A percentile compares a stretch with the other conserved stretches of the same genome.
phyloP scores from a whole-genome alignment of 2,113 vertebrate genomes.

The cattle (Bos taurus) region DNA sequence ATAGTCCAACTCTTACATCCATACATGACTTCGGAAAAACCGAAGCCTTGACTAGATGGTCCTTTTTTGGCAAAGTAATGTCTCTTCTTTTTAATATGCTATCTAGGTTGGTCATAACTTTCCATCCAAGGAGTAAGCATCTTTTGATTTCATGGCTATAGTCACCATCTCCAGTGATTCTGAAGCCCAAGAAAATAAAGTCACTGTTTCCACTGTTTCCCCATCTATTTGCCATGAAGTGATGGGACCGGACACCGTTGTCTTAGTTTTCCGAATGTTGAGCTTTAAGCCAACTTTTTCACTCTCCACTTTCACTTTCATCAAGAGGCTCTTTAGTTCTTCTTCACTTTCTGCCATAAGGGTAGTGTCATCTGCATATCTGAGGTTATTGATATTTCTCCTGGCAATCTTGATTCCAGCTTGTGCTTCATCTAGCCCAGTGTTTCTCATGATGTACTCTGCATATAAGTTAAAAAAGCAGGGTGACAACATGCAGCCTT shows the following conservation, averaged over 20 bases:
- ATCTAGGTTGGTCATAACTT: not conserved
- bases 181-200: not conserved
- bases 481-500: not conserved
- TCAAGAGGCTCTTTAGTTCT: not conserved
- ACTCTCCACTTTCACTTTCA: not conserved
- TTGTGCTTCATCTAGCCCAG: not conserved
- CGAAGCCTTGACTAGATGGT: not conserved
- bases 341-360: not conserved
- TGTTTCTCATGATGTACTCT: not conserved
- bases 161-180: not conserved
- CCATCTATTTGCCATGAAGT: not conserved
- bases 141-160: not conserved
- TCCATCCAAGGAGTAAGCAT: rapidly evolving
- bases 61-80: not conserved
- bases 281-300: not conserved
- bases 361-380: not conserved
- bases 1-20: not conserved
- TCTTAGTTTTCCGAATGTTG: not conserved
- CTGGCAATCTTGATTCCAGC: not conserved
- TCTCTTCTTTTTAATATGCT: not conserved
- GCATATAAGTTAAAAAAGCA: not conserved
- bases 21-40: not conserved
- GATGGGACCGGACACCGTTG: not conserved
- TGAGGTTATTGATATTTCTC: not conserved
- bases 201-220: not conserved